Evolutionary conservation across 2,888 invertebrate species (phyloP).

Genomic region (Nebria salina): DNA sequence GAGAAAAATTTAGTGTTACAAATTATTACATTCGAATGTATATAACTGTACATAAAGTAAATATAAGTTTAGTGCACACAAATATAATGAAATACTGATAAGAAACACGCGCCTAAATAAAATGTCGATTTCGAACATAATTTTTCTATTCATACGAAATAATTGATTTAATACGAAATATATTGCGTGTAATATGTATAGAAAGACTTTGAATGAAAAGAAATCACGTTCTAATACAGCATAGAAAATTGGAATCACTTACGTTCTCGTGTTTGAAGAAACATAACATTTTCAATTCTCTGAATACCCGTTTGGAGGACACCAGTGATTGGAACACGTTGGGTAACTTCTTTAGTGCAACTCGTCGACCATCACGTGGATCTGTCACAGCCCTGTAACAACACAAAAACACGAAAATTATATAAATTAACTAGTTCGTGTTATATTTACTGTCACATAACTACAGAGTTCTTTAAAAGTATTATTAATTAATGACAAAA

Average conservation of each 20-base stretch:
- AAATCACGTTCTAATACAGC: background rate
- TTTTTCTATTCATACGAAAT: background rate
- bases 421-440: background rate
- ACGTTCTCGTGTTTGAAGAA: constrained; percentile 99
- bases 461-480: background rate
- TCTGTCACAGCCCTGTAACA: constrained; percentile 97
- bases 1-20: too few relatives aligned
- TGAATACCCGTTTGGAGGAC: constrained; percentile 97
- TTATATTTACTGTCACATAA: background rate
- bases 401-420: constrained; percentile 54
- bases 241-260: constrained; percentile 64
- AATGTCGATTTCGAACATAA: background rate
- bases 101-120: background rate
- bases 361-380: constrained; percentile 96
- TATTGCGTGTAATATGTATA: background rate
- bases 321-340: constrained; percentile 99
- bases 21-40: too few relatives aligned
- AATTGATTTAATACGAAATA: background rate
- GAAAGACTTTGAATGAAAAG: background rate
- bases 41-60: too few relatives aligned
- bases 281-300: constrained; percentile 98
- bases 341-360: constrained; percentile 99
- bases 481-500: background rate
- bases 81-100: background rate
- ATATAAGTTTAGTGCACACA: background rate